Evolutionary conservation across 2,797 vertebrate species (phyloP), one percentile per base, ranked within the genome.

Genomic region (Nothura maculosa): DNA sequence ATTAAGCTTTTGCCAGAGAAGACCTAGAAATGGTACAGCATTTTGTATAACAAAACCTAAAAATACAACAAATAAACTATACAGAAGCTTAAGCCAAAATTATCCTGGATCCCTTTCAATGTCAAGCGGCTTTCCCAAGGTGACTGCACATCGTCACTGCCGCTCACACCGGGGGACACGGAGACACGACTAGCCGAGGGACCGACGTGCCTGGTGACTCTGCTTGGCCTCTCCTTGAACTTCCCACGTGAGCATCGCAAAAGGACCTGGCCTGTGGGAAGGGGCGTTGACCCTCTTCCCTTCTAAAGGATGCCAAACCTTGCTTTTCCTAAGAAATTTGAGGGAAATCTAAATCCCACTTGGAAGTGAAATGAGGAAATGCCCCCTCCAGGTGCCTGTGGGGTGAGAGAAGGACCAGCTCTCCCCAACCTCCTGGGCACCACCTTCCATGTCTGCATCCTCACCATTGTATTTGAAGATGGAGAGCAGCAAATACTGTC

Each of bases 61-160:
- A 94, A 92, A 93, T 92, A 91, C 60, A 79, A 34, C 66, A 87
- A 94, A 81, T 72, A 43, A 73, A 68, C 78, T 57, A 61, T 34
- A 92, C 74, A 76, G 63, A 84, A 86, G 55, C 21, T 27, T 88
- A 86, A 74, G 87, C 87, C 74, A 91, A 89, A 54, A 70, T 90
- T 91, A 92, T 90, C 52, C 90, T 96, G 95, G 95, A 95, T 93
- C 68, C 52, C 34, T 92, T 92, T 95, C 92, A 93, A 81, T 93
- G 94, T 64, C 95, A 90, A 81, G 77, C 25, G 89, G 19, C 57
- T 84, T 90, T 86, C 70, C 12, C 55, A 90, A 93, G 82, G 43
- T 90, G 43, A 88, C 38, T 90, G 60, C 83, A 81, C 22, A 42
- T 95, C 64, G 30, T 90, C 70, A 32, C 68, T 86, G 55, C 55